phyloP scores from a whole-genome alignment of 2,113 vertebrate genomes.

The Podocnemis expansa region DNA sequence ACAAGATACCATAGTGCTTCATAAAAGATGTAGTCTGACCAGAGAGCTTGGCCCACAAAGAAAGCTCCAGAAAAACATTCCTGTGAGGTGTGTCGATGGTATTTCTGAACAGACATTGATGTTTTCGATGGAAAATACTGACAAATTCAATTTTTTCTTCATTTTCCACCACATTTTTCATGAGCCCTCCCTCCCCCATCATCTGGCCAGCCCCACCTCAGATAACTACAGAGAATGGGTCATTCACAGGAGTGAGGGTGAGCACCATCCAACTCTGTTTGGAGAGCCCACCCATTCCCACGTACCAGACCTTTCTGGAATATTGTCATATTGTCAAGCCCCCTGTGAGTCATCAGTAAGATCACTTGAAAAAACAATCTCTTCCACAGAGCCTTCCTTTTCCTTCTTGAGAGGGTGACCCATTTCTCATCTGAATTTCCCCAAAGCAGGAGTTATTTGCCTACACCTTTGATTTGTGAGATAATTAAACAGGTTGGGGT shows the following conservation, averaged over 20 bases:
- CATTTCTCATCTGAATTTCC: constrained; percentile 38
- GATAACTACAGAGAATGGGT: accelerated
- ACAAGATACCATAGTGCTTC: neutral
- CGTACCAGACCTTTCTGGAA: neutral
- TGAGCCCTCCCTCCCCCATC: no score
- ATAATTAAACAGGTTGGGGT: constrained; percentile 40
- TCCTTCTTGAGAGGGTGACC: constrained; percentile 24
- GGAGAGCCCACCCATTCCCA: neutral
- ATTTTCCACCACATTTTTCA: no score
- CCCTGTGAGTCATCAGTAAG: neutral
- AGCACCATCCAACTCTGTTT: neutral
- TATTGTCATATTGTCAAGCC: constrained; percentile 5
- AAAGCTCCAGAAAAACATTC: neutral
- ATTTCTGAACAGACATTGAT: neutral
- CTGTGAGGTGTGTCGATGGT: no score
- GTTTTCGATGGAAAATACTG: neutral
- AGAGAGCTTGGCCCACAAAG: neutral
- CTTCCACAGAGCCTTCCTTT: constrained; percentile 24
- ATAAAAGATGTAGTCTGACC: neutral
- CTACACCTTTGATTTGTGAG: constrained; percentile 51
- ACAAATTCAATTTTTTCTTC: neutral
- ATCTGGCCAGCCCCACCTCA: neutral
- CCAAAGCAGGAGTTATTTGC: constrained; percentile 39
- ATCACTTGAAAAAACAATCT: neutral
- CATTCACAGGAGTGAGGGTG: neutral